Base-by-base conservation (phyloP, 2,113 vertebrate species). In the Aptenodytes patagonicus region DNA sequence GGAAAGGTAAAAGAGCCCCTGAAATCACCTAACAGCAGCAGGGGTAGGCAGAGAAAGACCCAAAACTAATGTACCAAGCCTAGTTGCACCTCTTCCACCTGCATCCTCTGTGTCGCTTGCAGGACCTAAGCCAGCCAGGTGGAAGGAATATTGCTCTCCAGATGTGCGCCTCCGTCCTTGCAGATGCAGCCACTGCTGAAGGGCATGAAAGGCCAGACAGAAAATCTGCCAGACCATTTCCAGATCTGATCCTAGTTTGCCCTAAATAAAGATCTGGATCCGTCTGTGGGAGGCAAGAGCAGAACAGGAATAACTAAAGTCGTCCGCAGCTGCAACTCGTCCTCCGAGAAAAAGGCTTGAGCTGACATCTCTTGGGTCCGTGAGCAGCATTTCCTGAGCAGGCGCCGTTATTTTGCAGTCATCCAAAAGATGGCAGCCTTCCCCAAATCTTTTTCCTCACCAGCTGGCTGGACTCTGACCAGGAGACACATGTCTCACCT, bases 361-460 rank as follows among this genome's bases (percentile, higher is more conserved):
- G 60, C 65, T 4, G 76, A 13, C 44, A 28, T 26, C 40, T 64
- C 44, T 9, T 1, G 0, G 22, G 18, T 17, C 20, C 3, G 0
- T 2, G 32, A 71, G 65, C 58, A 6, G 76, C 64, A 0, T 60
- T 75, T 81, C 76, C 68, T 14, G 2, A 68, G 86, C 60, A 57
- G 76, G 21, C 20, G 57, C 88, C 49, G 88, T 91, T 55, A 3
- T 96, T 96, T 96, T 86, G 71, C 89, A 77, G 55, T 10, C 46
- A 17, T 94, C 96, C 97, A 95, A 97, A 79, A 97, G 97, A 85
- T 97, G 97, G 96, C 97, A 97, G 95, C 95, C 94, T 95, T 96
- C 87, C 82, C 96, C 84, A 96, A 77, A 80, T 87, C 84, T 95
- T 95, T 57, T 58, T 40, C 62, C 42, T 79, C 2, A 1, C 62